Conservation (phyloP, 2,113 vertebrate genomes). For the Glaucomys volans region DNA sequence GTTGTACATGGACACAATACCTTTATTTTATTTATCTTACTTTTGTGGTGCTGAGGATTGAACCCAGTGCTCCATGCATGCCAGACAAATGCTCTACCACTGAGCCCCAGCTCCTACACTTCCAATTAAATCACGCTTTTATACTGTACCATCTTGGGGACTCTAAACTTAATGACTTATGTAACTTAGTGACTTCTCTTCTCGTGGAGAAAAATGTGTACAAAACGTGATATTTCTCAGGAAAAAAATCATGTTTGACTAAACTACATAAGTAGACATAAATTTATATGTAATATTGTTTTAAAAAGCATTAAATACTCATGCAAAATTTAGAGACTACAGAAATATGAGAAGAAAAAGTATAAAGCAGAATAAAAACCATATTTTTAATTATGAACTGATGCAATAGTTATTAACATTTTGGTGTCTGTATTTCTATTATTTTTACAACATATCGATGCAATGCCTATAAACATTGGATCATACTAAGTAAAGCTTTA, state of each 20-base stretch:
- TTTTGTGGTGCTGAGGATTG: too few relatives aligned
- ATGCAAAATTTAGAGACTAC: slow-evolving; percentile 55
- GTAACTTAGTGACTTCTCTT: background rate
- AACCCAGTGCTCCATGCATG: too few relatives aligned
- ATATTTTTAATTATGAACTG: slow-evolving; percentile 46
- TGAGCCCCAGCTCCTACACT: background rate
- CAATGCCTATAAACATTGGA: background rate
- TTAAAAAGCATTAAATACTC: slow-evolving; percentile 61
- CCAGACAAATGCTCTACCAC: too few relatives aligned
- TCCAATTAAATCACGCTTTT: slow-evolving; percentile 32
- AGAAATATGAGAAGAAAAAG: slow-evolving; percentile 52
- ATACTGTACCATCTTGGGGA: background rate
- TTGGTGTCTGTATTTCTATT: slow-evolving; percentile 24
- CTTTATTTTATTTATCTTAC: too few relatives aligned
- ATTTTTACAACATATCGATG: background rate
- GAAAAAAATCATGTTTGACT: slow-evolving; percentile 17
- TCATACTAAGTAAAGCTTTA: slow-evolving; percentile 27
- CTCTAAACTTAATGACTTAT: background rate
- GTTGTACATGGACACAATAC: too few relatives aligned
- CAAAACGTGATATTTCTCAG: background rate
- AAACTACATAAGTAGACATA: slow-evolving; percentile 66
- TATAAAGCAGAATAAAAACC: slow-evolving; percentile 22
- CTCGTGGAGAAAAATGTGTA: slow-evolving; percentile 13
- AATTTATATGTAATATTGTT: slow-evolving; percentile 60
- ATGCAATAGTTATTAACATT: background rate